Base-by-base conservation (phyloP, 2,113 vertebrate species). In the Nibea coibor region DNA sequence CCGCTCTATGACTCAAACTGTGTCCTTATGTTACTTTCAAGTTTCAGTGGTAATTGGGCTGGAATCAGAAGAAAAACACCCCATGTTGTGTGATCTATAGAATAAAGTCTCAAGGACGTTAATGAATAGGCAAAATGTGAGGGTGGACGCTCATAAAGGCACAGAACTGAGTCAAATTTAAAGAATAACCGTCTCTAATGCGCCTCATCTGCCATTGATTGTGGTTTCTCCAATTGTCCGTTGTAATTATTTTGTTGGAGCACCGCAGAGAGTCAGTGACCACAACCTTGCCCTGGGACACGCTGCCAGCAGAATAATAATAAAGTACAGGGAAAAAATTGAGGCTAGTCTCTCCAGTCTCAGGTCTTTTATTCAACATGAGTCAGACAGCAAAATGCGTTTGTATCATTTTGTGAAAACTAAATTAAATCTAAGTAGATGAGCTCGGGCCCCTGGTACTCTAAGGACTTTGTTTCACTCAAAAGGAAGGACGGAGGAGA, bases 351-450 rank as follows among this genome's bases (percentile, higher is more conserved):
- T 86, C 77, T 58, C 19, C 70, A 26, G 69, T 80, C 45, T 75
- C 53, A 12, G 69, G 73, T 89, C 83, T 91, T 81, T 83, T 70
- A 77, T 86, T 84, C 7, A 4, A 74, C 85, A 83, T 57, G 76
- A 87, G 79, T 85, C 80, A 81, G 78, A 72, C 72, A 35, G 63
- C 64, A 74, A 62, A 78, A 71, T 66, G 53, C 75, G 81, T 83
- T 82, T 78, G 80, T 77, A 74, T 90, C 74, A 69, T 84, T 84
- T 70, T 78, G 80, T 53, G 77, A 86, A 85, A 80, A 58, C 64
- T 77, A 85, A 89, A 93, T 91, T 87, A 89, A 88, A 91, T 88
- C 74, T 83, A 80, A 87, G 74, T 72, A 85, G 88, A 91, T 88
- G 72, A 87, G 68, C 72, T 78, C 51, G 31, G 61, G n/a, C 42